Evolutionary conservation across 2,888 invertebrate genomes (phyloP).

Genomic region (Ormyrus pomaceus): DNA sequence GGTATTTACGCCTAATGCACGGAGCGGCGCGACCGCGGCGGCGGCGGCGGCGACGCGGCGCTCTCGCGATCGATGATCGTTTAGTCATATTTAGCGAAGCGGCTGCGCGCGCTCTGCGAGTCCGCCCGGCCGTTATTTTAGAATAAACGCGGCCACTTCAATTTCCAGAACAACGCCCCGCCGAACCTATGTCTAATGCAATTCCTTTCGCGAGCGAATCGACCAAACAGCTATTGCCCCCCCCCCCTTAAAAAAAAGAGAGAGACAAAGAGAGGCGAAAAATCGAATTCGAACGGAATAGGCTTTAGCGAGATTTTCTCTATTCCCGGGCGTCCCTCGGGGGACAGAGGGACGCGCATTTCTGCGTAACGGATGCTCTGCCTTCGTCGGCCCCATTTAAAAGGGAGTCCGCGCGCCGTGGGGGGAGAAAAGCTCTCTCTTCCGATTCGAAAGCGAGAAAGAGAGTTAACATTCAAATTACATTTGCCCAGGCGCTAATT

Average conservation of each 20-base stretch:
- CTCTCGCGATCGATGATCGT: conserved; percentile 16
- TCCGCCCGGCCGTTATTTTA: background rate
- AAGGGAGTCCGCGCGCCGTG: background rate
- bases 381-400: background rate
- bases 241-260: background rate
- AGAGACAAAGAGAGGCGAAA: background rate
- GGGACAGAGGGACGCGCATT: background rate
- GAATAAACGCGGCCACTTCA: background rate
- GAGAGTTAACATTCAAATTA: conserved; percentile 46
- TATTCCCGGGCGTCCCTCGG: background rate
- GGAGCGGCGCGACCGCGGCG: background rate
- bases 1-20: background rate
- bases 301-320: background rate
- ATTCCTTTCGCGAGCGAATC: background rate
- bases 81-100: conserved; percentile 7
- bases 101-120: background rate
- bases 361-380: conserved; percentile 17
- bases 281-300: conserved; percentile 10
- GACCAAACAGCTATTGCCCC: too few relatives aligned
- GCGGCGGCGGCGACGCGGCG: background rate
- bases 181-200: background rate
- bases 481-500: conserved; percentile 45
- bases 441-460: background rate
- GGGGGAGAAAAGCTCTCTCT: background rate
- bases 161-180: background rate